phyloP scores from a whole-genome alignment of 2,113 vertebrate species.

The Clarias batrachus region DNA sequence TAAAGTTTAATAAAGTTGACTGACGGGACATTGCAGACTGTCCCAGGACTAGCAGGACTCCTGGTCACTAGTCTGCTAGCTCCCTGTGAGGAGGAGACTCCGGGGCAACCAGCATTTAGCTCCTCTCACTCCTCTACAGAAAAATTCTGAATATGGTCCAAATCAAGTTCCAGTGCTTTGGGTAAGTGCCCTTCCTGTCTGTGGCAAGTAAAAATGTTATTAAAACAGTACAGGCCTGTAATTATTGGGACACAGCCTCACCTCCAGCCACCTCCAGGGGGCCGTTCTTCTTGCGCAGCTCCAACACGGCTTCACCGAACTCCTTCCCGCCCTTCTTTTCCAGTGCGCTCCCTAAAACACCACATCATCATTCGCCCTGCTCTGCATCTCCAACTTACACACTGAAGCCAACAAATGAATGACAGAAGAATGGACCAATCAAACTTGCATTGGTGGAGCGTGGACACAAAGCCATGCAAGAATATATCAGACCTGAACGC shows the following conservation, averaged over 20 bases:
- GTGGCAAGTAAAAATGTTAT: background rate
- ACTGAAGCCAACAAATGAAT: background rate
- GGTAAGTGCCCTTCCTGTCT: too few species aligned
- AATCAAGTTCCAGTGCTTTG: background rate
- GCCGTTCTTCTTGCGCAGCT: slow-evolving; percentile 94
- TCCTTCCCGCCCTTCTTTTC: slow-evolving; percentile 98
- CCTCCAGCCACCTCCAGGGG: slow-evolving; percentile 95
- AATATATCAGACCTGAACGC: background rate
- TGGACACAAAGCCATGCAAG: slow-evolving; percentile 16
- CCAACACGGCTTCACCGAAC: slow-evolving; percentile 86
- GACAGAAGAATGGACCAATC: background rate
- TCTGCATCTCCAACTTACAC: slow-evolving; percentile 23
- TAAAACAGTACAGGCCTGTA: background rate
- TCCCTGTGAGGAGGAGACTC: background rate
- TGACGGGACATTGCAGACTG: background rate
- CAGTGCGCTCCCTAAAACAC: slow-evolving; percentile 83
- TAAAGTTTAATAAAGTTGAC: background rate
- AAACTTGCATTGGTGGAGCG: background rate
- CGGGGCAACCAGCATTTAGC: background rate
- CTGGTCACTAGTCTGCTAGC: background rate
- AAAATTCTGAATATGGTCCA: background rate
- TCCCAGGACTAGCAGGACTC: background rate
- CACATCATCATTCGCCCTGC: slow-evolving; percentile 31
- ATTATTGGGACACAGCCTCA: slow-evolving; percentile 57
- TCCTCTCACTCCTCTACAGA: background rate